Evolutionary conservation across 2,113 vertebrate genomes (phyloP), one percentile per base, ranked within the genome.

Genomic region (Suricata suricatta): DNA sequence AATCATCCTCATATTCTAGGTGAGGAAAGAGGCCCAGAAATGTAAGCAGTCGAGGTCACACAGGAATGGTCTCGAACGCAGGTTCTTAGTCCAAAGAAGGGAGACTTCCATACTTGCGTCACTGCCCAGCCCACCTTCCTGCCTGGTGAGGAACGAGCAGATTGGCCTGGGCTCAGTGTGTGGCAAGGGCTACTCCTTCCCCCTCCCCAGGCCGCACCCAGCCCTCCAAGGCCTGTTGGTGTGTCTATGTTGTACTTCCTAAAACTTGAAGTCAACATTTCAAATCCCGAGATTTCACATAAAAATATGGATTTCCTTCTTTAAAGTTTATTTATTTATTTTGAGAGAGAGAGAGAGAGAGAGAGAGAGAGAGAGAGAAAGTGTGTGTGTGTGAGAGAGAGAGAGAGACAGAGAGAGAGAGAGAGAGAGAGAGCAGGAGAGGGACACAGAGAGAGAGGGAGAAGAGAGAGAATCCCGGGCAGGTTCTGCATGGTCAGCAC

Each of bases 271-370:
- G n/a, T n/a, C 90, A 88, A 52, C 52, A n/a, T 80, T 85, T 25
- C 23, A 71, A 79, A 95, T 15, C 19, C 7, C 89, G 68, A 71
- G 15, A 92, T 79, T 50, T 89, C 82, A 72, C 3, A n/a, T 64
- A n/a, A 68, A 95, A 60, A 17, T 44, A 77, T 29, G 60, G 12
- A 63, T 80, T 96, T 97, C 57, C 35, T 87, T 79, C 25, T 97
- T 83, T 63, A 4, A 23, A 52, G 52, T 54, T 54, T 54, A 14
- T 54, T 52, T 52, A 57, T 57, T 23, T 60, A 60, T 60, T 60
- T 21, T 23, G 57, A 60, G 57, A 23, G 57, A 57, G 54, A 57
- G 54, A 57, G 54, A 57, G 54, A 57, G 54, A 57, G 54, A 21
- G 17, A 54, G 52, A 54, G 47, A 50, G 47, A 50, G 47, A 11